Conservation (phyloP, 2,113 vertebrate genomes). For the Onychostoma macrolepis region DNA sequence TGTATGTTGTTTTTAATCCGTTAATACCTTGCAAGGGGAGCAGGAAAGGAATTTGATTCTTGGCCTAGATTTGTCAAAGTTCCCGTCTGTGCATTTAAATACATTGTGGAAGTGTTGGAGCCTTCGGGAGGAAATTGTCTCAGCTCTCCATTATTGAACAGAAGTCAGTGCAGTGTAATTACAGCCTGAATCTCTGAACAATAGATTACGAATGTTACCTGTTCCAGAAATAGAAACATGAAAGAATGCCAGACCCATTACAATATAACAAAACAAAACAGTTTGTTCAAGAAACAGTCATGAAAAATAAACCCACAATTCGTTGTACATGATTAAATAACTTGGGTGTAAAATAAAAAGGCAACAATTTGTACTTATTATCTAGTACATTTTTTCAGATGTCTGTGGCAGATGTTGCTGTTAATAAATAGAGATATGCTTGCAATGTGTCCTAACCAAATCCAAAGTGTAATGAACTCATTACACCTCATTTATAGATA, state of each 20-base stretch:
- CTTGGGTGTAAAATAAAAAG: background rate
- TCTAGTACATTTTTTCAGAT: background rate
- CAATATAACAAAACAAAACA: background rate
- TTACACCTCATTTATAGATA: background rate
- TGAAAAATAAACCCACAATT: background rate
- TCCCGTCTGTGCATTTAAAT: constrained; percentile 59
- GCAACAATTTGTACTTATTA: background rate
- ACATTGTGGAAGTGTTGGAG: constrained; percentile 63
- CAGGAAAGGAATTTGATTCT: background rate
- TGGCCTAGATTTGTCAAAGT: constrained; percentile 35
- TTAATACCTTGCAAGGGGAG: background rate
- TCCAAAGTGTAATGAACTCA: background rate
- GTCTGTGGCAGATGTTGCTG: background rate
- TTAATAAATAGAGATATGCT: background rate
- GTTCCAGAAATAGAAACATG: background rate
- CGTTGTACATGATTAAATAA: background rate
- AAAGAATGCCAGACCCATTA: background rate
- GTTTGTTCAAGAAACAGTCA: background rate
- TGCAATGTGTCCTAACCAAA: background rate
- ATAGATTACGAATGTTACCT: constrained; percentile 20
- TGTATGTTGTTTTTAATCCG: constrained; percentile 6
- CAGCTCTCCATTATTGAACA: constrained; percentile 60
- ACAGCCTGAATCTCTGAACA: constrained; percentile 55
- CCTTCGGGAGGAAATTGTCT: constrained; percentile 69
- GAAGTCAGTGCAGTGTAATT: constrained; percentile 66